Base-by-base conservation (phyloP, 2,888 invertebrate species). In the Mantis religiosa region DNA sequence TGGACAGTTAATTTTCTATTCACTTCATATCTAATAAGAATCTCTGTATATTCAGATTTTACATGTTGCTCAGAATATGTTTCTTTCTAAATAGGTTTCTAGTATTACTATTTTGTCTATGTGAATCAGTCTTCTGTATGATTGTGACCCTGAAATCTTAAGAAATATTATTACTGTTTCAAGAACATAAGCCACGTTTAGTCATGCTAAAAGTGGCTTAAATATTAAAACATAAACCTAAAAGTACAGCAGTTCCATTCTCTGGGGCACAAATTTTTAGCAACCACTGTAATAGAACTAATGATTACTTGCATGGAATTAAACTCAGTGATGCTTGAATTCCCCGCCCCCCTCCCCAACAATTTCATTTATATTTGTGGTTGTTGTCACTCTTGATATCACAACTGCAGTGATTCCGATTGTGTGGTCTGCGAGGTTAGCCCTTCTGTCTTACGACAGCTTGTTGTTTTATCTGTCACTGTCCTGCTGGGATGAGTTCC, bases 41-140 rank as follows among this genome's bases (percentile, higher is more conserved):
- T 20, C 54, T 54, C 20, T 54, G 54, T 71, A 2, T 54, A 20
- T 54, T 54, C 54, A 54, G 54, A 54, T 54, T 54, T 54, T 54
- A 15, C 54, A 54, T 54, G 12, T 20, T 54, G 14, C 20, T 54
- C 20, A 54, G 34, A 34, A 3, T 54, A 14, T 54, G 2, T 54
- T 54, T 20, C 20, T 14, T 54, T 54, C 20, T 54, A 54, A 54
- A 54, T 14, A 54, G 14, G 54, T 54, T 54, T 54, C 54, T 54
- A 54, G 20, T 54, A 54, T 54, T 54, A 20, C 54, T 71, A 71
- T 71, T 71, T 20, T 71, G 54, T 71, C 54, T 71, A 71, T 71
- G 25, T 71, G 54, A 71, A 87, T 87, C 87, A 87, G 87, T 87
- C 87, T 87, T 87, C 30, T 87, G 87, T 82, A 71, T 71, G 20